Base-by-base conservation (phyloP, 2,797 vertebrate genomes). In the Sebastes matsubarae region DNA sequence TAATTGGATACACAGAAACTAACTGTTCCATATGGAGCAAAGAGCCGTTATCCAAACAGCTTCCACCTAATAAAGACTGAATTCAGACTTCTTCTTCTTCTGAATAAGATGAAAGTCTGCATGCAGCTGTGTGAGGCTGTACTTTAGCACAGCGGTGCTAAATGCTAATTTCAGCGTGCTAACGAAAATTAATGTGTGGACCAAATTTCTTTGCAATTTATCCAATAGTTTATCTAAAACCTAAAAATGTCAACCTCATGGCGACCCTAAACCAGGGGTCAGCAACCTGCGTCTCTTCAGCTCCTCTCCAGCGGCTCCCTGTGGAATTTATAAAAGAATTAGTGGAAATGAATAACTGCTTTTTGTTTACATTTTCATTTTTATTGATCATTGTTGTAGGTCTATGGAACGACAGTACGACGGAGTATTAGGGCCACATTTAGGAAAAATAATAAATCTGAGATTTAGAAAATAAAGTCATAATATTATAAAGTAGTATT, bases 1-100 rank as follows among this genome's bases (percentile, higher is more conserved):
- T 67, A 61, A 84, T 50, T 67, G 24, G 32, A 71, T 80, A 67
- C 34, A 81, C 30, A 67, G 55, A 79, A 72, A 83, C 50, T 68
- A 71, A 72, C 25, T 57, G 60, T 65, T 81, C 38, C 20, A 69
- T 18, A 29, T 12, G 67, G 18, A 77, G 68, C 70, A 70, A 82
- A 74, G 27, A 16, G 5, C 58, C 73, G 7, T 83, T 38, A 36
- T 50, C 60, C 71, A 77, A 42, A 72, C 32, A 81, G 63, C 59
- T 74, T 72, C 38, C 29, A 42, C 27, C 25, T 52, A 69, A 83
- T 42, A 57, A 42, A 82, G 81, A 86, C 69, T 64, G 54, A 79
- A 46, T 12, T n/a, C 16, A 68, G 52, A 61, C 36, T 29, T 30
- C 13, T 65, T 36, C 13, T 65, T 34, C 13, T 63, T 50, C 34